Percentiles rank a stretch among this genome's conserved stretches.
Conservation (phyloP, 2,797 vertebrate genomes). For the Cryptoblepharus egeriae region DNA sequence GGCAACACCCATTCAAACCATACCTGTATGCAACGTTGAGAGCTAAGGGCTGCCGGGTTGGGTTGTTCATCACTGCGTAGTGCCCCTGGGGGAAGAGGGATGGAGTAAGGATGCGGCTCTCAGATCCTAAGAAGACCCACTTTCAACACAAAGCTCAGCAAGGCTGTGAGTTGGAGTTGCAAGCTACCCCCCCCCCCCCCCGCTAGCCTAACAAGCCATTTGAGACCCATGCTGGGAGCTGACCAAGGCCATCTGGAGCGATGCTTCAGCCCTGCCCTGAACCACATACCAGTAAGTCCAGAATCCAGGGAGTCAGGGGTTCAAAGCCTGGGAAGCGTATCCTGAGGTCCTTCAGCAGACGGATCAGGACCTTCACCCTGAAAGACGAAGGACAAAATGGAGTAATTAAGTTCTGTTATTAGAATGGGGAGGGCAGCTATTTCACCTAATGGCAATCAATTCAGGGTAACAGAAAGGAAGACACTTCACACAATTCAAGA, state of each 20-base stretch:
- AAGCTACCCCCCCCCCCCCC: no score
- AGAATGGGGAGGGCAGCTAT: no score
- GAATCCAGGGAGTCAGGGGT: conserved; percentile 95
- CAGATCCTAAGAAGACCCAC: no score
- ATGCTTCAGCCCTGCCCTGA: no score
- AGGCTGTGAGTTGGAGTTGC: no score
- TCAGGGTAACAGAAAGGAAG: background rate
- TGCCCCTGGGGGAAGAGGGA: conserved; percentile 81
- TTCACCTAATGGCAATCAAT: no score
- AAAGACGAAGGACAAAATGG: background rate
- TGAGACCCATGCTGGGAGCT: no score
- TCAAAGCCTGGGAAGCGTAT: conserved; percentile 93
- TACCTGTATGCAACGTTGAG: conserved; percentile 95
- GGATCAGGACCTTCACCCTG: conserved; percentile 95
- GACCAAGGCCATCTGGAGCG: no score
- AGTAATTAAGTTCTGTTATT: no score
- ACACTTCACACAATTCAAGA: no score
- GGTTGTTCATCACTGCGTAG: conserved; percentile 98
- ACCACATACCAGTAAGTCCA: conserved; percentile 88
- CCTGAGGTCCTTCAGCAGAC: conserved; percentile 91
- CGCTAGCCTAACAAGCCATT: no score
- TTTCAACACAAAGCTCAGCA: no score
- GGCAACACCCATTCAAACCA: fast-evolving
- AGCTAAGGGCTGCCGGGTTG: conserved; percentile 92
- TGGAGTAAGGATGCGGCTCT: fast-evolving